Evolutionary conservation across 1,140 invertebrate genomes (phyloP), one percentile per base, ranked within the genome.

Genomic region (Drosophila grimshawi): DNA sequence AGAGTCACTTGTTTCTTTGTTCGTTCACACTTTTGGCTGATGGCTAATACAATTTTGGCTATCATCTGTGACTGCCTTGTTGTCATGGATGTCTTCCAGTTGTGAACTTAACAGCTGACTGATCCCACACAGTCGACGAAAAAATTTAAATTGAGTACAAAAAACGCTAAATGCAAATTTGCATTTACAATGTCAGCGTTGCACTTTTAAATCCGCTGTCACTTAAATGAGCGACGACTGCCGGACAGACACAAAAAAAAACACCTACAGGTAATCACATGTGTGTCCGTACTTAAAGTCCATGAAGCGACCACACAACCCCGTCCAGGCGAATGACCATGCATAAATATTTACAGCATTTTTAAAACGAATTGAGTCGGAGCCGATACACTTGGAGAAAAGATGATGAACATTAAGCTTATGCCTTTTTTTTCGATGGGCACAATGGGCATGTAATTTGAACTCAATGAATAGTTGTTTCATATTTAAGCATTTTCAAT

Each of bases 331-430:
- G 35, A 51, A 45, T 37, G 46, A 3, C 48, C 66, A 33, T 57
- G 57, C 72, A 86, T 88, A 86, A 88, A 86, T 86, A 86, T 86
- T 88, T 88, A 86, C 83, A 74, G 83, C 68, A 73, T 80, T 86
- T 88, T 86, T 80, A 76, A 82, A 82, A 88, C 71, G 77, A 88
- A 82, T 82, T 76, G 76, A 74, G 72, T 45, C 35, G 8, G 6
- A 64, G 63, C 41, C 52, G 65, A 70, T 53, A 46, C 72, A 75
- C 72, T 63, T 10, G 5, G 3, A 35, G 32, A 70, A 74, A 73
- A 46, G 0, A 5, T 19, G 8, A 49, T 6, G 2, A 41, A 19
- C 19, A 19, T 19, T 1, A 19, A 19, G 19, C 19, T 19, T 1
- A 19, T 19, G 19, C 19, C 19, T 19, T 19, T 19, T 19, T 19